These are phyloP conservation scores for Florisuga fusca DNA, from an alignment of 2,797 vertebrate genomes.

Conservation along the genomic window DNA sequence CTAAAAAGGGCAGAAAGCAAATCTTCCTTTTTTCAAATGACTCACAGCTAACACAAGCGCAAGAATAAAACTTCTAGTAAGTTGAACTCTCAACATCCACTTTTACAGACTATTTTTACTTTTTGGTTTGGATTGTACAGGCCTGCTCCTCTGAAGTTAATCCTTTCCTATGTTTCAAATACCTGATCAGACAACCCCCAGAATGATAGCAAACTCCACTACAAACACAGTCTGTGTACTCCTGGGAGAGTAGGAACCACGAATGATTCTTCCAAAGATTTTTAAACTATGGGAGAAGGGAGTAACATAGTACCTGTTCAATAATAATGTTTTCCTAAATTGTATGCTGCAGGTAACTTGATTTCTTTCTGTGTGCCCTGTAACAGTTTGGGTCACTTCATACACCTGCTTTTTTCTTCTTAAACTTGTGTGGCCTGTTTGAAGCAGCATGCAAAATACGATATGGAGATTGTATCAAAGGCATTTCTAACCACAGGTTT, in stretches of 20 bases:
- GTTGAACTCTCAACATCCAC: neutral
- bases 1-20: neutral
- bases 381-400: neutral
- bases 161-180: neutral
- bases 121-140: neutral
- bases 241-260: neutral
- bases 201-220: neutral
- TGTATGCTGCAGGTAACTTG: neutral
- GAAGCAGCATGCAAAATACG: neutral
- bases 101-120: neutral
- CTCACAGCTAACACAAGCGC: neutral
- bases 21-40: neutral
- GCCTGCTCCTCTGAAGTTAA: neutral
- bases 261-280: neutral
- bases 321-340: neutral
- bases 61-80: neutral
- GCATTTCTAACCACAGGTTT: neutral
- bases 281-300: neutral
- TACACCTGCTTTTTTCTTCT: neutral
- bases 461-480: neutral
- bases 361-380: neutral
- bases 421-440: neutral
- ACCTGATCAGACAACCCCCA: neutral
- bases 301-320: neutral
- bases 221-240: neutral